Conservation (phyloP, 92 coral and sea anemone species). For the Pocillopora meandrina region DNA sequence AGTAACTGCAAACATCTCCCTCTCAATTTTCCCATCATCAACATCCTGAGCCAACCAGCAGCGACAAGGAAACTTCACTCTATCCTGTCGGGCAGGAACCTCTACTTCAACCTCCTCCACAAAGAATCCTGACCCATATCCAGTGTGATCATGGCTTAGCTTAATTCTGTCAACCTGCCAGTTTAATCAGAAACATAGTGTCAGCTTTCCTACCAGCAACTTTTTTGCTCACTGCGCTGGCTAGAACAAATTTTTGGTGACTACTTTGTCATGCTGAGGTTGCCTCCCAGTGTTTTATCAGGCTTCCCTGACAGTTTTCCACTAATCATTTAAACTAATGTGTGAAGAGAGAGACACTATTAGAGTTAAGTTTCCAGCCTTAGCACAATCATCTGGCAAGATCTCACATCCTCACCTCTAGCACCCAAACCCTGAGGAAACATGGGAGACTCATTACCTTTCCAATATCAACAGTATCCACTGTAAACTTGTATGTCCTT, state of each 20-base stretch:
- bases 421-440: too few species aligned
- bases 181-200: neutral
- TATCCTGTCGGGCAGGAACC: constrained; percentile 90
- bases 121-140: constrained; percentile 97
- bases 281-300: too few species aligned
- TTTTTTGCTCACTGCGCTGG: too few species aligned
- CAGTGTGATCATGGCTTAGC: constrained; percentile 97
- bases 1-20: constrained; percentile 91
- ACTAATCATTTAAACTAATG: too few species aligned
- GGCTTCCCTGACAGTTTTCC: too few species aligned
- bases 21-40: constrained; percentile 94
- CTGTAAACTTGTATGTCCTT: constrained; percentile 96
- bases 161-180: constrained; percentile 95
- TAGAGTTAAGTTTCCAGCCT: too few species aligned
- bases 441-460: constrained; percentile 54
- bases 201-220: neutral
- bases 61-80: constrained; percentile 95
- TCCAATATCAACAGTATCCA: constrained; percentile 96
- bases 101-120: constrained; percentile 99
- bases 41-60: constrained; percentile 99
- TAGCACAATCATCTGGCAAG: too few species aligned
- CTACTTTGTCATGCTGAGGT: too few species aligned
- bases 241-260: too few species aligned
- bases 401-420: too few species aligned
- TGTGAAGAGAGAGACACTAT: too few species aligned